Evolutionary conservation across 2,797 vertebrate genomes (phyloP).

Genomic region (Rhinella marina): DNA sequence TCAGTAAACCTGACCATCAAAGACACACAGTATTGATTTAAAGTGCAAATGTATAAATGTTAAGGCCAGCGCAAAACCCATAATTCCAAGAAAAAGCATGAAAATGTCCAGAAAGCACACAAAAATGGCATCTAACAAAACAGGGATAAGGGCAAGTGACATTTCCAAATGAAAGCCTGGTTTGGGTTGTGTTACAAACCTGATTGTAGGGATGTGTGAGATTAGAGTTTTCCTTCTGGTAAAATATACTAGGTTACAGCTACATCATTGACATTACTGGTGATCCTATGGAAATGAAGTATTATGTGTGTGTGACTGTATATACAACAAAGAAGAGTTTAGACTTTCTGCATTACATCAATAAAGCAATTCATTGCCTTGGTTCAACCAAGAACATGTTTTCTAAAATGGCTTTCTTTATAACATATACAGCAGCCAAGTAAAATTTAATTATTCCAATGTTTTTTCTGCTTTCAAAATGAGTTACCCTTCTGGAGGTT

Average conservation of each 20-base stretch:
- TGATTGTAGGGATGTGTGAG: constrained; percentile 23
- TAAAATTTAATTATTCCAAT: constrained; percentile 11
- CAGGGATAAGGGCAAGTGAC: constrained; percentile 45
- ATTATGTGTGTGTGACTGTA: constrained; percentile 23
- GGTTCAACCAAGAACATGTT: constrained; percentile 5
- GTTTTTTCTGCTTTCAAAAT: constrained; percentile 3
- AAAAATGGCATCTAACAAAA: constrained; percentile 52
- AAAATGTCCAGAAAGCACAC: constrained; percentile 46
- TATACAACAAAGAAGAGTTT: constrained; percentile 20
- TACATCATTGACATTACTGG: constrained; percentile 14
- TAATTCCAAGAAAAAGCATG: constrained; percentile 33
- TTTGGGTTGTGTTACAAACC: constrained; percentile 32
- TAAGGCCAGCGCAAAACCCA: constrained; percentile 21
- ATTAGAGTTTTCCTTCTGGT: constrained; percentile 24
- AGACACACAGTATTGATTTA: constrained; percentile 42
- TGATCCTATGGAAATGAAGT: not conserved
- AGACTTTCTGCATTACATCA: constrained; percentile 8
- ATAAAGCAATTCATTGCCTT: constrained; percentile 19
- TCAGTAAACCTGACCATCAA: constrained; percentile 31
- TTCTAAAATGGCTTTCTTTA: constrained; percentile 11
- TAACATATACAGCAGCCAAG: not conserved
- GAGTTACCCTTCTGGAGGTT: not conserved
- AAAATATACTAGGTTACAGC: constrained; percentile 14
- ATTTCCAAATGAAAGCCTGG: constrained; percentile 34
- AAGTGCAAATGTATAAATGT: constrained; percentile 54